Base-by-base conservation (phyloP, 2,797 vertebrate species). In the Antrozous pallidus region DNA sequence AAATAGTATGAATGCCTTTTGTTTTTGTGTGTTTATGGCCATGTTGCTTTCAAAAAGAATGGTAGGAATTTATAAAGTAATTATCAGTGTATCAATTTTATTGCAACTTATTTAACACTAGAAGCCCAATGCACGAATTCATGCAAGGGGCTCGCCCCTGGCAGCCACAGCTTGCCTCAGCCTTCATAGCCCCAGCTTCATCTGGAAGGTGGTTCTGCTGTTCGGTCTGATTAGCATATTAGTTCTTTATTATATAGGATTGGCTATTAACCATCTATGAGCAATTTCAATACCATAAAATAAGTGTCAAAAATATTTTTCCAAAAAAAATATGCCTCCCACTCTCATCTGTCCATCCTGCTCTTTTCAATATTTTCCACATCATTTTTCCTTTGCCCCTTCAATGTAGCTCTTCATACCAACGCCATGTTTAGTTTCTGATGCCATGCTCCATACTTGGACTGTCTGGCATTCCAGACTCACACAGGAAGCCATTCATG, bases 41-140 rank as follows among this genome's bases (percentile, higher is more conserved):
- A 56, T 40, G 28, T 31, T 80, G 26, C 49, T 91, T 95, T 90
- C 67, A 31, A 81, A 93, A 87, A 90, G 38, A 88, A 51, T 49
- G 18, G 28, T 8, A 83, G 45, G 85, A 81, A 93, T 83, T 63
- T 77, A 65, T 63, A 81, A 94, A 87, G 38, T 63, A 85, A 86
- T 3, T 71, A 40, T 61, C 36, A 36, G 11, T 38, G 0, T 79
- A 74, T 42, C 54, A 17, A 36, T 75, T 77, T 80, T 51, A 65
- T 67, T 18, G 3, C 28, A 93, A 85, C 31, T 91, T 92, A 12
- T 33, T 84, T 58, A 87, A 51, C n/a, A 58, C n/a, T n/a, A n/a
- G n/a, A n/a, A n/a, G n/a, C n/a, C n/a, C n/a, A n/a, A n/a, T n/a
- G n/a, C n/a, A n/a, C n/a, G n/a, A n/a, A n/a, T n/a, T n/a, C n/a